A percentile compares a stretch with the other conserved stretches of the same genome.
Conservation (phyloP, 2,797 vertebrate species). For the Odontamblyopus rebecca region DNA sequence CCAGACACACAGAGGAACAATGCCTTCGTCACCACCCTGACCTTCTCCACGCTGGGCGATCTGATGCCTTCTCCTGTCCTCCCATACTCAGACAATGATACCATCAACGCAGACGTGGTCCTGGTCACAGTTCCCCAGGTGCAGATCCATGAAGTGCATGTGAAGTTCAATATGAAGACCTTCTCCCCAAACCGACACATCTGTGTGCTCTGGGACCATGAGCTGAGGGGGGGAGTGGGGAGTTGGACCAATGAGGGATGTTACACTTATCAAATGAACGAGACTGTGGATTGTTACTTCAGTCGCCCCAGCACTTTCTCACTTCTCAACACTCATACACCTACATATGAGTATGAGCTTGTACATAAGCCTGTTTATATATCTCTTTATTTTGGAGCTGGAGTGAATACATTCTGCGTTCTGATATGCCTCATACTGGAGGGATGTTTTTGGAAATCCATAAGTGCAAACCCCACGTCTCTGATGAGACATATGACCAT, state of each 20-base stretch:
- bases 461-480: background rate
- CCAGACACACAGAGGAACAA: background rate
- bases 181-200: rapidly evolving
- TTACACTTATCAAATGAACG: too few species aligned
- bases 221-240: background rate
- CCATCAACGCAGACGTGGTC: background rate
- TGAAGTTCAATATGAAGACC: background rate
- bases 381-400: too few species aligned
- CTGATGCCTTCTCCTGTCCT: background rate
- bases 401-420: background rate
- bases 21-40: background rate
- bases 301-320: background rate
- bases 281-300: background rate
- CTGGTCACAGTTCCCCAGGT: background rate
- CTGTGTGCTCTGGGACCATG: background rate
- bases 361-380: too few species aligned
- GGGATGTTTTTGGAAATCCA: slow-evolving; percentile 7
- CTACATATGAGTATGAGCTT: too few species aligned
- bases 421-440: background rate
- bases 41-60: background rate
- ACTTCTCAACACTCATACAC: background rate
- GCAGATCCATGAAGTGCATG: background rate
- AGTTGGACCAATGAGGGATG: background rate
- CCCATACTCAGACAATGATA: background rate
- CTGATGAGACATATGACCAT: slow-evolving; percentile 2